phyloP scores from a whole-genome alignment of 2,888 invertebrate genomes.

The Furcula furcula region DNA sequence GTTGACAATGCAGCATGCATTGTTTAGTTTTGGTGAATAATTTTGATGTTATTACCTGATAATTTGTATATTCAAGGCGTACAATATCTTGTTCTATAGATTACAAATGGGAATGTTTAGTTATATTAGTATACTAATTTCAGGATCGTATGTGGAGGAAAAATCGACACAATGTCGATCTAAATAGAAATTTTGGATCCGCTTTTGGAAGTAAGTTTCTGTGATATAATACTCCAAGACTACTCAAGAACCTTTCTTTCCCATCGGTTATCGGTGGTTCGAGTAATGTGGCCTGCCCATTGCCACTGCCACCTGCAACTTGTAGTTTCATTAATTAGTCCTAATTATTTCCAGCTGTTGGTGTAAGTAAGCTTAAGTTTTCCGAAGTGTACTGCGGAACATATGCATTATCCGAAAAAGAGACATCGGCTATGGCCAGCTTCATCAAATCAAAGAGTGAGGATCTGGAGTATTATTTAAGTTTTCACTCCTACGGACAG shows the following conservation, averaged over 20 bases:
- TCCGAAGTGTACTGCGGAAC: conserved; percentile 63
- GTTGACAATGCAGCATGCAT: too few species aligned
- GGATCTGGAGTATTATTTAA: conserved; percentile 74
- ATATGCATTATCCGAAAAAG: conserved; percentile 75
- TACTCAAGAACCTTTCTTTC: too few species aligned
- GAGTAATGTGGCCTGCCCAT: too few species aligned
- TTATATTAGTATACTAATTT: conserved; percentile 1
- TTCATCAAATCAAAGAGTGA: conserved; percentile 48
- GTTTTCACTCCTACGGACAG: conserved; percentile 85
- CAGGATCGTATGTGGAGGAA: conserved; percentile 28
- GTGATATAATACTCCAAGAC: too few species aligned
- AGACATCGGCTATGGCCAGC: conserved; percentile 60
- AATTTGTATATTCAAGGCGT: too few species aligned
- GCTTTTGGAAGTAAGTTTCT: conserved; percentile 67
- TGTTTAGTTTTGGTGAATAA: too few species aligned
- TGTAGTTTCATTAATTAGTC: too few species aligned
- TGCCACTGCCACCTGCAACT: too few species aligned
- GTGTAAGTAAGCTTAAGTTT: conserved; percentile 24
- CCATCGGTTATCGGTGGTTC: too few species aligned
- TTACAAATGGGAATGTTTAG: too few species aligned
- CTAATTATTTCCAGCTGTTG: conserved; percentile 36
- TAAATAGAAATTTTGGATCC: conserved; percentile 84
- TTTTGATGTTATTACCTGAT: too few species aligned
- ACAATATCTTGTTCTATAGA: too few species aligned
- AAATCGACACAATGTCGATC: conserved; percentile 74